Percentiles rank a stretch among this genome's conserved stretches.
phyloP scores from a whole-genome alignment of 2,888 invertebrate species.

The Spodoptera littoralis region DNA sequence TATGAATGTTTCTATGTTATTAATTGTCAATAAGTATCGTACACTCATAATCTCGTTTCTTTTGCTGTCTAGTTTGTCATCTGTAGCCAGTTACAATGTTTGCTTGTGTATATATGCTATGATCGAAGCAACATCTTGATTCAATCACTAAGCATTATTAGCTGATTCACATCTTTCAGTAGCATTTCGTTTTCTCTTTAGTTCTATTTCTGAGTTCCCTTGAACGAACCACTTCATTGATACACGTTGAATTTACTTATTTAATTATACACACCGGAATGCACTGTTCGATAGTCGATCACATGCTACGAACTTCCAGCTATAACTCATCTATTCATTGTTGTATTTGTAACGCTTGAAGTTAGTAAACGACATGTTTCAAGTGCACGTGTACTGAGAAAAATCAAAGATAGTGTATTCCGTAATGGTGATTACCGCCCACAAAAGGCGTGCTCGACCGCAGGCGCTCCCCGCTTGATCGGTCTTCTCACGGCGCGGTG shows the following conservation, averaged over 20 bases:
- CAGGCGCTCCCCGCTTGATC: conserved; percentile 65
- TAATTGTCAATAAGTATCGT: neutral
- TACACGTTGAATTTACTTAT: conserved; percentile 60
- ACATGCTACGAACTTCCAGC: conserved; percentile 67
- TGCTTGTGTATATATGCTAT: conserved; percentile 24
- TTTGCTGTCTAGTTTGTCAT: conserved; percentile 18
- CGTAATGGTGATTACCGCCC: conserved; percentile 52
- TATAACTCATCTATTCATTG: conserved; percentile 38
- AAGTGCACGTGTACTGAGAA: conserved; percentile 17
- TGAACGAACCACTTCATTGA: conserved; percentile 74
- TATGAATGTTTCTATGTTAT: too few relatives aligned
- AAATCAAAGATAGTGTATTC: conserved; percentile 18
- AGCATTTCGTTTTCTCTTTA: conserved; percentile 64
- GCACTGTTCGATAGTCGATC: conserved; percentile 57
- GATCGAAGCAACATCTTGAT: conserved; percentile 48
- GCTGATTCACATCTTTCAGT: conserved; percentile 61
- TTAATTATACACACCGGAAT: conserved; percentile 69
- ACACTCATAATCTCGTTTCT: conserved; percentile 6
- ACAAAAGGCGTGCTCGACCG: conserved; percentile 75
- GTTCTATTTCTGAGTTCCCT: conserved; percentile 71
- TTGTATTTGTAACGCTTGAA: conserved; percentile 4
- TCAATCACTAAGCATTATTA: conserved; percentile 52
- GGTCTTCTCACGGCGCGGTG: conserved; percentile 68
- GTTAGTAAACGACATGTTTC: conserved; percentile 7
- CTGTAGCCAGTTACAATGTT: conserved; percentile 13